Evolutionary conservation across 2,888 invertebrate species (phyloP).

Genomic region (Mayetiola destructor): DNA sequence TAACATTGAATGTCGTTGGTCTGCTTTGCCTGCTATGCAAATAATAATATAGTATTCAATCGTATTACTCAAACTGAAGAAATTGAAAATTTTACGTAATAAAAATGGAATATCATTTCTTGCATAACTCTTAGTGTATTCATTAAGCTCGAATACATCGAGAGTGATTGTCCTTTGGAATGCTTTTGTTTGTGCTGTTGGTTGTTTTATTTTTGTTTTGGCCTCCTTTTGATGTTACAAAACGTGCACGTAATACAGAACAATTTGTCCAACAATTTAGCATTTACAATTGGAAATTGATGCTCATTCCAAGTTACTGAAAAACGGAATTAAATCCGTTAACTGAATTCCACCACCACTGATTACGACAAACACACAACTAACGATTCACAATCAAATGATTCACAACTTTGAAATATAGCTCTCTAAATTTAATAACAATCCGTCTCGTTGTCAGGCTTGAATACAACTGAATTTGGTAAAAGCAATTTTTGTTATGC

Average conservation of each 20-base stretch:
- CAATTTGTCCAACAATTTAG: neutral
- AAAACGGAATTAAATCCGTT: neutral
- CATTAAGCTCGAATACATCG: neutral
- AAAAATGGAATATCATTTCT: neutral
- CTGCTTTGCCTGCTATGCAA: neutral
- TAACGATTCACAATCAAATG: too few species aligned
- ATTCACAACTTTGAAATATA: too few species aligned
- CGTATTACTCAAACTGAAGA: neutral
- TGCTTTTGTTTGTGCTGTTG: neutral
- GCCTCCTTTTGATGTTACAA: neutral
- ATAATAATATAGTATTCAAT: too few species aligned
- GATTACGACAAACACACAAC: too few species aligned
- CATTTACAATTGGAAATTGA: too few species aligned
- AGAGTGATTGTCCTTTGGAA: neutral
- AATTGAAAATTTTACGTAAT: conserved; percentile 6
- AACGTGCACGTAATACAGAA: neutral
- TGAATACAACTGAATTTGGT: neutral
- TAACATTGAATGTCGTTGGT: neutral
- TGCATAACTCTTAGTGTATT: neutral
- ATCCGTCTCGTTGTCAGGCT: neutral
- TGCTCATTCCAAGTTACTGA: too few species aligned
- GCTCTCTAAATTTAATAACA: neutral
- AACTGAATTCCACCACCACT: neutral
- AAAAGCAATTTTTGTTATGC: neutral
- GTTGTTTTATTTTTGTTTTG: neutral